Evolutionary conservation across 2,113 vertebrate species (phyloP), one percentile per base, ranked within the genome.

Genomic region (Ochotona curzoniae): DNA sequence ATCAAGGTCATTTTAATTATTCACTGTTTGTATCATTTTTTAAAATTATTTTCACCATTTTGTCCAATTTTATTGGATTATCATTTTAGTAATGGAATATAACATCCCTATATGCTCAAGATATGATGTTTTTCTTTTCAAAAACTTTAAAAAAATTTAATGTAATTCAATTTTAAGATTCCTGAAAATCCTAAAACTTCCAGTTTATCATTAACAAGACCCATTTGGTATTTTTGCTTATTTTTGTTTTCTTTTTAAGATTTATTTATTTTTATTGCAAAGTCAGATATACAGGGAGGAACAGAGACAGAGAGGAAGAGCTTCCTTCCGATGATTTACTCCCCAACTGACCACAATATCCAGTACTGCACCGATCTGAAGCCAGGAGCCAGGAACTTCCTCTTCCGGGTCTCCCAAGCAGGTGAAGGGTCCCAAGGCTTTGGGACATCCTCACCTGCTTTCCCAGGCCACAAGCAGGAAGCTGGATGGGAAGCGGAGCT

Each of bases 131-230:
- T 60, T 35, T 74, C 18, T 76, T 66, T 83, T 49, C 70, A 70
- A 28, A 38, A 10, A 51, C 49, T 13, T 38, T 38, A 26, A 87
- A 54, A 35, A 70, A 35, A 66, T 44, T 74, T 26, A 69, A 35
- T 4, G 21, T 18, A 83, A 32, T 83, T 44, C 38, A 44, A 44
- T 44, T 44, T 44, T 44, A 44, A 44, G 38, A 44, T 44, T 4
- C 6, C 38, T 44, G 38, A 44, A 44, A 44, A 44, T 44, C 38
- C 1, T 79, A 38, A 63, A 44, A 74, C 11, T 61, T 85, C 57
- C 0, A 54, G 54, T 26, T 15, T 8, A 73, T 1, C 14, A 3
- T 35, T 78, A 17, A 23, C 6, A 44, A 44, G 13, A 11, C 0
- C 17, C 3, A 26, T 4, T 23, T 54, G 0, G 9, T 12, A 44